These are phyloP conservation scores for Proterorhinus semilunaris DNA, from an alignment of 2,113 vertebrate species.

Conservation along the genomic window DNA sequence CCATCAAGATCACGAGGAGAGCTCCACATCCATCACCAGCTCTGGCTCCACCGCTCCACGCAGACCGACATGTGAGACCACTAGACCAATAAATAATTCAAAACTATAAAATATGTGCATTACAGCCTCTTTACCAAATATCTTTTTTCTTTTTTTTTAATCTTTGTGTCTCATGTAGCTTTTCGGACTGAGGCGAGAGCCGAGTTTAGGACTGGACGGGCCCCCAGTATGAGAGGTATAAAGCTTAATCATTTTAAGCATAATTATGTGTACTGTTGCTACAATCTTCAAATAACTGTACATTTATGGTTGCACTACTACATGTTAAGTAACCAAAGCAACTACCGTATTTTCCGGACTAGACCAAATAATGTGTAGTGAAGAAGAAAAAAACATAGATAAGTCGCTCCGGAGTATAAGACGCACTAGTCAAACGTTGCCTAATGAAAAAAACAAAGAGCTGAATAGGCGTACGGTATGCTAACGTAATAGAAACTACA, in stretches of 20 bases:
- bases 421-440: no score
- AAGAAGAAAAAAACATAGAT: no score
- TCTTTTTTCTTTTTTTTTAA: not conserved
- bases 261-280: not conserved
- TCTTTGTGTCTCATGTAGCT: conserved; percentile 52
- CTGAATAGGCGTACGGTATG: no score
- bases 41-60: conserved; percentile 90
- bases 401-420: no score
- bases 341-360: no score
- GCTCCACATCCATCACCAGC: conserved; percentile 90
- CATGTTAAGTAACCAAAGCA: no score
- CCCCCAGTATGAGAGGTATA: conserved; percentile 76
- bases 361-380: no score
- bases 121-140: not conserved
- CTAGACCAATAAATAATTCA: not conserved
- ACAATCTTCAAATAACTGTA: no score
- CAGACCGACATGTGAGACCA: conserved; percentile 84
- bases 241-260: not conserved
- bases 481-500: no score
- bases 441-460: no score
- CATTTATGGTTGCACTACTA: no score
- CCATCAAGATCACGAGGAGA: conserved; percentile 85
- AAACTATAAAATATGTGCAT: not conserved
- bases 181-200: conserved; percentile 75
- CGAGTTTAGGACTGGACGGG: conserved; percentile 77